Evolutionary conservation across 2,797 vertebrate species (phyloP), one percentile per base, ranked within the genome.

Genomic region (Pangasius sanitwongsei): DNA sequence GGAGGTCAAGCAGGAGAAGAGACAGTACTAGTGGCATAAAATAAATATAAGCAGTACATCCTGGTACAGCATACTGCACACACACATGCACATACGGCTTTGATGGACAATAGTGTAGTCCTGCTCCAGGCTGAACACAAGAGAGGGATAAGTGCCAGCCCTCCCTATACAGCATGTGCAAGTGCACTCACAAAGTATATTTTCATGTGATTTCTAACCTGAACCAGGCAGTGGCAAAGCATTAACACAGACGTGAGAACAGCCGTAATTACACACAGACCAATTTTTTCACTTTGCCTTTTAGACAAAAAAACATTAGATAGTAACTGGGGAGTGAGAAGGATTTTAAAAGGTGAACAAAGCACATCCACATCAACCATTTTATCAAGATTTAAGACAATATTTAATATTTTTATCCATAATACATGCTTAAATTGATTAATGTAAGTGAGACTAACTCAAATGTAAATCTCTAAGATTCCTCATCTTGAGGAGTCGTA

Each of bases 201-300:
- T 44, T 44, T 90, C 86, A 67, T 90, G 87, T 87, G 37, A 83
- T 61, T 69, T 87, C 63, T 37, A 25, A 87, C 78, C 72, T 84
- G 78, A 86, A 89, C 13, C n/a, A 83, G 65, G 44, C 87, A 86
- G 34, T 57, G 77, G n/a, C 37, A 69, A 61, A 90, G 88, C 90
- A 90, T 89, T 90, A 89, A 9, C 87, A 87, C 48, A 82, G 34
- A 87, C 12, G 85, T 89, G 91, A 87, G 53, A 90, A 90, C 83
- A n/a, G 78, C 75, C 48, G 28, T 89, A 70, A 83, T 83, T 87
- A 72, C 67, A 65, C 86, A 70, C 34, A 85, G 44, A 78, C 75
- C 2, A 37, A 44, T 81, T 63, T 74, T 61, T 34, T 48, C 18
- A 57, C 31, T 28, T 72, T 55, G 12, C 53, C 59, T 82, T n/a